Evolutionary conservation across 2,797 vertebrate species (phyloP).

Genomic region (Adelosebastes latens): DNA sequence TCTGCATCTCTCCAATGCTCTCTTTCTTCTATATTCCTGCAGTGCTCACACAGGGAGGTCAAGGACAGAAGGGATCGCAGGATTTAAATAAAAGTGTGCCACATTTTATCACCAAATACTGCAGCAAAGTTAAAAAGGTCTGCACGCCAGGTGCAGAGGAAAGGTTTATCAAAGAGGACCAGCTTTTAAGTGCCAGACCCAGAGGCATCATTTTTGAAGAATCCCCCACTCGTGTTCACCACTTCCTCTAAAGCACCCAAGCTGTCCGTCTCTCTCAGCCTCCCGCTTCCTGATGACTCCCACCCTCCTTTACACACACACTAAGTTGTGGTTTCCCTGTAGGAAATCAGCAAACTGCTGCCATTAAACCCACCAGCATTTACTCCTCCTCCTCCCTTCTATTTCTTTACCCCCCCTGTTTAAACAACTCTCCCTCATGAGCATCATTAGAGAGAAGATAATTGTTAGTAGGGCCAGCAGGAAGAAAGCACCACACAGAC

Average conservation of each 20-base stretch:
- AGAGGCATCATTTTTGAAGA: conserved; percentile 27
- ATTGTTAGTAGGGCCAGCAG: conserved; percentile 24
- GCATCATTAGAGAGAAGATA: conserved; percentile 46
- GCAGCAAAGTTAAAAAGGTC: neutral
- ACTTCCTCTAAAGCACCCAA: conserved; percentile 33
- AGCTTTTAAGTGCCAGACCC: conserved; percentile 1
- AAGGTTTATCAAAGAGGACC: conserved; percentile 21
- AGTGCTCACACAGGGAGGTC: conserved; percentile 1
- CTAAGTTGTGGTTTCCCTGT: conserved; percentile 52
- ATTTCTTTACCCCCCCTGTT: conserved; percentile 9
- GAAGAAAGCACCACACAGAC: conserved; percentile 29
- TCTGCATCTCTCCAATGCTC: neutral
- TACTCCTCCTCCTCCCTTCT: neutral
- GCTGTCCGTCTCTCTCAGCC: conserved; percentile 28
- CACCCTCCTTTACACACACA: conserved; percentile 3
- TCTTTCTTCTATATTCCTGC: neutral
- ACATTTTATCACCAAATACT: neutral
- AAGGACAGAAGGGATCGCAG: conserved; percentile 6
- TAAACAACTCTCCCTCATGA: conserved; percentile 40
- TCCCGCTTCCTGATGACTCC: conserved; percentile 47
- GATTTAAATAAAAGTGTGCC: neutral
- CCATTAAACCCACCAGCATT: conserved; percentile 33
- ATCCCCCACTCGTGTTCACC: conserved; percentile 33
- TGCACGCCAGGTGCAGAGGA: conserved; percentile 21
- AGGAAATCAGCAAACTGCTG: conserved; percentile 68